Base-by-base conservation (phyloP, 1,140 invertebrate species). In the Bombus soroeensis region DNA sequence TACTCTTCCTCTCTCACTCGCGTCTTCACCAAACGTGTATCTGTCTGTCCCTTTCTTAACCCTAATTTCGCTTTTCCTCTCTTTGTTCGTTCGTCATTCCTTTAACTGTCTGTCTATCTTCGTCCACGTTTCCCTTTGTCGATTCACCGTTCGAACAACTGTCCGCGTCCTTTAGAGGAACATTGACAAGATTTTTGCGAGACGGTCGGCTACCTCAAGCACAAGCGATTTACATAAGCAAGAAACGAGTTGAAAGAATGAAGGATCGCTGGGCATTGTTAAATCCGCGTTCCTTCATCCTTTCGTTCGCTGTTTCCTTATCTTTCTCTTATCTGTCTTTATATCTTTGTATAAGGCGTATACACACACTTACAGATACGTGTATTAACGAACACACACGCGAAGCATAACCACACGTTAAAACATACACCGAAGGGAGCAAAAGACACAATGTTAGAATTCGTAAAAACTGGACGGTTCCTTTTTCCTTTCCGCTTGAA, bases 361-460 rank as follows among this genome's bases (percentile, higher is more conserved):
- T 5, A 64, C 28, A 13, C 15, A n/a, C 9, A 22, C 5, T 32
- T 77, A 77, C 75, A 59, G 34, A 37, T n/a, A 37, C 25, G 12
- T 15, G 47, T 34, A 74, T 28, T 15, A 39, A n/a, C 22, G 28
- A 34, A 68, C 32, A 68, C 66, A 68, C 32, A 34, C 22, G 22
- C 66, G 22, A 13, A 41, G 62, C n/a, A 59, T n/a, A 22, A 34
- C 37, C 6, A 79, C 32, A 70, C 47, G 6, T 53, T 22, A n/a
- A 25, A 4, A 34, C 37, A 80, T 53, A 84, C 81, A 80, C 43
- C 72, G 74, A 90, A 88, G 89, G 89, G 88, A 90, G 76, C 89
- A 90, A 90, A 90, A 68, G 79, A 88, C 78, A 85, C 83, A 32
- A 77, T 5, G 75, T 59, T 77, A 73, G 81, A 78, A 81, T 78